Evolutionary conservation across 2,888 invertebrate genomes (phyloP), one percentile per base, ranked within the genome.

Genomic region (Lamellibrachia columna): DNA sequence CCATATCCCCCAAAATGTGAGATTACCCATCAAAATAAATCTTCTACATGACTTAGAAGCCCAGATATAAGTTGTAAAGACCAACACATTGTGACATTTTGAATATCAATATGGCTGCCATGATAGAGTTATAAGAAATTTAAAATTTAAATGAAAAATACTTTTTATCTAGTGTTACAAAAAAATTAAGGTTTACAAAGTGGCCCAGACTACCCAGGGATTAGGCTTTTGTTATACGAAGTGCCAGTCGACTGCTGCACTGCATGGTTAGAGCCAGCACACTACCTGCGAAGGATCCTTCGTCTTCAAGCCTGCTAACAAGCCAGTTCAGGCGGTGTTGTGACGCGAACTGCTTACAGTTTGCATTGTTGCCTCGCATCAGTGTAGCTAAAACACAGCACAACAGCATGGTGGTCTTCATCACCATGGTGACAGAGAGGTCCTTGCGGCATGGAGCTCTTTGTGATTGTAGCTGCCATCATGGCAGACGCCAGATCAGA

Each of bases 261-360:
- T 75, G 75, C 75, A 3, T n/a, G 6, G 75, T 75, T n/a, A 75
- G 75, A 75, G 75, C 75, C 3, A 75, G n/a, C 75, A 75, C n/a
- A 75, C 75, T 75, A 91, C 91, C 91, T 53, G 91, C 55, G 28
- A 93, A 99, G 7, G 93, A 93, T 22, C 92, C 91, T 95, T 99
- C 99, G 0, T 99, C 99, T 2, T 99, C 99, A 94, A 99, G 97
- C 90, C 99, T 97, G 0, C 99, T 99, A 97, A 99, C 99, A 92
- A 99, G 97, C 99, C 99, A 99, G 97, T 99, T 99, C 75, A 99
- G 97, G 52, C 99, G 98, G 97, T 99, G 99, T 55, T 99, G 98
- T 97, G 99, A 99, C 52, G 99, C 99, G 97, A 99, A 99, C 96
- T 99, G 99, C 0, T 99, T 99, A 96, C 99, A 99, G 97, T 99